phyloP scores from a whole-genome alignment of 2,797 vertebrate genomes.

The Dryobates pubescens region DNA sequence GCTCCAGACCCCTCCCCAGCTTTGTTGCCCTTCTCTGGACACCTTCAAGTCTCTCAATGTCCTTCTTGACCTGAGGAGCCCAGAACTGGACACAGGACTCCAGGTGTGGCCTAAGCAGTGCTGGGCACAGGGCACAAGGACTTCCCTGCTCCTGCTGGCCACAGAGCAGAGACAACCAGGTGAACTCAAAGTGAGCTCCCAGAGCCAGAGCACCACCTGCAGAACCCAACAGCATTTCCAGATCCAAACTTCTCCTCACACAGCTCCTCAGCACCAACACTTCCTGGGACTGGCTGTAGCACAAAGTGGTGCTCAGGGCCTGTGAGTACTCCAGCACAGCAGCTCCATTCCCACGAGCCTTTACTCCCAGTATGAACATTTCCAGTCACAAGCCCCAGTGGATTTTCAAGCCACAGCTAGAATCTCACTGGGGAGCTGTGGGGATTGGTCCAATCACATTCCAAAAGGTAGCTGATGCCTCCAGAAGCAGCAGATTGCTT shows the following conservation, averaged over 20 bases:
- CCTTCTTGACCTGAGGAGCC: too few species aligned
- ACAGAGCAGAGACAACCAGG: not conserved
- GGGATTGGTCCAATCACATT: not conserved
- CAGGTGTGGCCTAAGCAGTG: too few species aligned
- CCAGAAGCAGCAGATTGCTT: not conserved
- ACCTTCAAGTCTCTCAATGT: too few species aligned
- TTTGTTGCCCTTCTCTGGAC: too few species aligned
- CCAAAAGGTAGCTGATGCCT: not conserved
- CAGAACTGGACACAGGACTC: too few species aligned
- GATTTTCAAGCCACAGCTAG: not conserved
- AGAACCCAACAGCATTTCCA: not conserved
- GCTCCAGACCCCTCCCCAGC: too few species aligned
- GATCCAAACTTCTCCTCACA: not conserved
- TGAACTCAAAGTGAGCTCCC: not conserved
- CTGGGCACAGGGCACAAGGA: too few species aligned
- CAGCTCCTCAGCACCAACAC: not conserved
- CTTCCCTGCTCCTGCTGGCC: too few species aligned
- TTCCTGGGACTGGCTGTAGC: not conserved
- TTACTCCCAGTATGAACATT: not conserved
- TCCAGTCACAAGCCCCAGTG: not conserved
- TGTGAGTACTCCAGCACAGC: not conserved
- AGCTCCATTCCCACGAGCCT: not conserved
- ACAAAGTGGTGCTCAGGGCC: not conserved
- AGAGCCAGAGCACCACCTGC: not conserved
- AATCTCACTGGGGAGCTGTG: not conserved